phyloP scores from a whole-genome alignment of 2,888 invertebrate species.

The Diplazon laetatorius region DNA sequence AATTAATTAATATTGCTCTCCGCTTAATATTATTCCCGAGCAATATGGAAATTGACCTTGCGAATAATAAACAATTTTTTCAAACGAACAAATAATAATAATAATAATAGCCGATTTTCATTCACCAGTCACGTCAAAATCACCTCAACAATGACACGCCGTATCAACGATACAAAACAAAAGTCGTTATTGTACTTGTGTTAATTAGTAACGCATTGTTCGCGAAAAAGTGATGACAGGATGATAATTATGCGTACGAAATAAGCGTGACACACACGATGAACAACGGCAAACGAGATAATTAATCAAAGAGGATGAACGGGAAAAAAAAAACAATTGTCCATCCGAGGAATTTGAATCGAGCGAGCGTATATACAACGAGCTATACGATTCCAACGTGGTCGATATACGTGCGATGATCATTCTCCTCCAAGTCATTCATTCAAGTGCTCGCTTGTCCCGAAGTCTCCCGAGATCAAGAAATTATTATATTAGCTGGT shows the following conservation, averaged over 20 bases:
- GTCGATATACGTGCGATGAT: constrained; percentile 19
- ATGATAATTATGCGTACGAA: not conserved
- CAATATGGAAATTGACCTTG: no score
- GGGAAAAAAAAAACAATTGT: not conserved
- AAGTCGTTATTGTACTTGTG: not conserved
- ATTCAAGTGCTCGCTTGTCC: constrained; percentile 43
- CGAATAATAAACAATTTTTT: no score
- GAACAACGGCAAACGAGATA: not conserved
- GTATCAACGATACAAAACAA: not conserved
- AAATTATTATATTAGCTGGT: constrained; percentile 25
- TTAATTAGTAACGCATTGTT: not conserved
- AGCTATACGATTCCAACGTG: constrained; percentile 1
- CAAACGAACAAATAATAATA: no score
- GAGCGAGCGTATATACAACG: not conserved
- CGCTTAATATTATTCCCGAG: no score
- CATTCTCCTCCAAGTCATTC: constrained; percentile 31
- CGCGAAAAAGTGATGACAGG: not conserved
- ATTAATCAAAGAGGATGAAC: constrained; percentile 10
- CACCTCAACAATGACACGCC: not conserved
- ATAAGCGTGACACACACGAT: not conserved
- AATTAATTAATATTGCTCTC: no score
- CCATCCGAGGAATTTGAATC: constrained; percentile 24
- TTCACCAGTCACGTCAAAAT: not conserved
- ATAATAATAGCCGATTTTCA: no score
- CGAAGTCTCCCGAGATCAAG: constrained; percentile 33